Base-by-base conservation (phyloP, 1,140 invertebrate species). In the Drosophila nasuta region DNA sequence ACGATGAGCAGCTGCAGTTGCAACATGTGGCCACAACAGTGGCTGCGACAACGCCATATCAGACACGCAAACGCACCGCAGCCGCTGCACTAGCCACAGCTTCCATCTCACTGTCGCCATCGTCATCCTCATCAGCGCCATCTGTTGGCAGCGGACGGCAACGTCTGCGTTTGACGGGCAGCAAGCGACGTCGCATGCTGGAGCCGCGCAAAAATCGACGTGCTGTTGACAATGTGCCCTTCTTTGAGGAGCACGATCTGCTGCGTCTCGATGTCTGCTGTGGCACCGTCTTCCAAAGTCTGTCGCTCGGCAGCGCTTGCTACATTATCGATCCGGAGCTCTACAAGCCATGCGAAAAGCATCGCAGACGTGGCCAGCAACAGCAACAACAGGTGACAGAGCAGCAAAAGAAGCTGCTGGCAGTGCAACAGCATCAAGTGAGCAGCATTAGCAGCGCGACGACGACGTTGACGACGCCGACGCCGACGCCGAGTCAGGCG, bases 61-160 rank as follows among this genome's bases (percentile, higher is more conserved):
- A 92, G 62, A 92, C 91, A 5, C 83, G 91, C 51, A 92, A 91
- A 35, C 77, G 91, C 1, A 85, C 85, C 3, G 90, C 91, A n/a
- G 83, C 85, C 1, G 83, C 83, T 6, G 81, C 83, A 6, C 30
- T 51, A 6, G 35, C 67, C 43, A 1, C 56, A 56, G n/a, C 46
- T 68, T 20, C 45, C 65, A 0, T 25, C 8, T 10, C 4, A 10
- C 35, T 52, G 63, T 15, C 17, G 20, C 1, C 30, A 6, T 4
- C 63, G 74, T 3, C 54, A 74, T 2, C 49, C 28, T 48, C 64
- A 8, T 70, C 56, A 62, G 25, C 52, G 33, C 5, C 28, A 11
- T 10, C 45, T 33, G 30, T 30, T 20, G 49, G 15, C 13, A 57
- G 1, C 15, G 25, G 3, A 3, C 11, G 38, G 8, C 15, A 38